phyloP scores from a whole-genome alignment of 2,113 vertebrate species.

The Dolichallabes microphthalmus region DNA sequence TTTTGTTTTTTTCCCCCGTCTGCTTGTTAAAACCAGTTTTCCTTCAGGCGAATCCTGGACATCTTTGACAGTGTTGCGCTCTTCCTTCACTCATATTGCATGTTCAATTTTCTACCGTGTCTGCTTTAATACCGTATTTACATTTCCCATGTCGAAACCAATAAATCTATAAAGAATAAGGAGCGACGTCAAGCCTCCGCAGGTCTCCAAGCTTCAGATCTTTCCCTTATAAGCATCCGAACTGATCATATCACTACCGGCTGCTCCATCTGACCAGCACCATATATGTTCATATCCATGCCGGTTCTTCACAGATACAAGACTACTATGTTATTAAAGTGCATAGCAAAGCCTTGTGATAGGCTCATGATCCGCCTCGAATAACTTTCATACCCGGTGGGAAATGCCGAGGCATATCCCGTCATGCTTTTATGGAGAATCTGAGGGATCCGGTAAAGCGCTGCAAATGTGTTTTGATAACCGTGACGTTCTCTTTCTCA shows the following conservation, averaged over 20 bases:
- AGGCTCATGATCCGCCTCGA: not conserved
- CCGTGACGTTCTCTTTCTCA: not conserved
- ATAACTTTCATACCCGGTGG: constrained; percentile 4
- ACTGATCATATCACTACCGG: constrained; percentile 1
- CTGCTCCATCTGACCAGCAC: not conserved
- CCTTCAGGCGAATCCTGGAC: not conserved
- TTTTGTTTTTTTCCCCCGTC: not conserved
- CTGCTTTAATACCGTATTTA: not conserved
- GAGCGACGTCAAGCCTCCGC: not conserved
- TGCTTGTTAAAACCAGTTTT: not conserved
- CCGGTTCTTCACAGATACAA: not conserved
- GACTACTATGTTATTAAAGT: constrained; percentile 24
- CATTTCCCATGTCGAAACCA: not conserved
- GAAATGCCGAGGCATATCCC: not conserved
- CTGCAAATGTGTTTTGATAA: constrained; percentile 34
- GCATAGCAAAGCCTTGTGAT: not conserved
- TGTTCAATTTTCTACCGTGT: no score
- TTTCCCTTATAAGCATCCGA: not conserved
- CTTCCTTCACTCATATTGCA: not conserved
- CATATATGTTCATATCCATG: constrained; percentile 24
- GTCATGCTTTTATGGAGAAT: constrained; percentile 23
- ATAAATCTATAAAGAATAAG: not conserved
- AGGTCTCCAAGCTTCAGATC: not conserved
- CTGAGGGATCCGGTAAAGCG: constrained; percentile 11
- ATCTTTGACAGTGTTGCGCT: not conserved